Evolutionary conservation across 1,140 invertebrate species (phyloP), one percentile per base, ranked within the genome.

Genomic region (Macrotrachela quadricornifera): DNA sequence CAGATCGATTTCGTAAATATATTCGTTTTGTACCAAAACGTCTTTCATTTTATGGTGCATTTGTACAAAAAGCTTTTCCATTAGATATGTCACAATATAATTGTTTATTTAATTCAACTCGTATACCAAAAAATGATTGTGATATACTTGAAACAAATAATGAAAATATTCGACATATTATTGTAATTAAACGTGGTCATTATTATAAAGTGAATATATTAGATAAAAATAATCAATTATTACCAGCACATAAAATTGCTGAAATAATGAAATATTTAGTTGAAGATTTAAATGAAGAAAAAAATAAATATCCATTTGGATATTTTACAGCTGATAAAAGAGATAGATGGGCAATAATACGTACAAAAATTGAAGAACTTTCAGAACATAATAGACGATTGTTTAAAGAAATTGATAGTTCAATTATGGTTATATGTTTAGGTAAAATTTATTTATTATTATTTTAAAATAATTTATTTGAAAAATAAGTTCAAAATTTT

Each of bases 61-160:
- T 87, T 67, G 71, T 84, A 45, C 87, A 85, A 60, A 91, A 94
- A 70, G 91, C 87, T 8, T 97, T 82, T 71, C 91, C 92, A 14
- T 68, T 97, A 49, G 92, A 97, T 66, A 97, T 97, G 91, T 90
- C 84, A 59, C 92, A 97, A 64, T 96, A 88, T 71, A 66, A 69
- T 49, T 80, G 78, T 59, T 68, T 95, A 8, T 92, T 94, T 68
- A 80, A 82, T 62, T 80, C 82, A 10, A 81, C 82, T 1, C 71
- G 86, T 62, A 80, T 92, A 60, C 92, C 92, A 39, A 30, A 30
- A 30, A 2, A 2, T 4, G 21, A 30, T 30, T 30, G 21, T 30
- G 21, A 30, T 30, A 30, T 30, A 30, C 21, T 30, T 30, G 21
- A 30, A 30, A 30, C 21, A 30, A 2, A 30, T 30, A 69, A 77